Conservation (phyloP, 2,113 vertebrate genomes). For the Noturus placidus region DNA sequence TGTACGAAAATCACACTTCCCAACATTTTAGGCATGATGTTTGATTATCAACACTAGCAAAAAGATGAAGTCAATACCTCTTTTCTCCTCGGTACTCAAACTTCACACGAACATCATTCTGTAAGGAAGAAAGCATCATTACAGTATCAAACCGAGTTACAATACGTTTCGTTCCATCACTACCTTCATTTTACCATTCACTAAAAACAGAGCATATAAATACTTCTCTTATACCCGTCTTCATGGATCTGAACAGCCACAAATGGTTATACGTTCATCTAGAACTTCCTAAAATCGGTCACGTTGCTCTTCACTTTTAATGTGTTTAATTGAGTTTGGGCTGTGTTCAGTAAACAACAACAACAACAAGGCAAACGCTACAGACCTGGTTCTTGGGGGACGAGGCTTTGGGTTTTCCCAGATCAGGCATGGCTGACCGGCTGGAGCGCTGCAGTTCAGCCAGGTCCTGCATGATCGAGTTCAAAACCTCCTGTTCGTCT, state of each 20-base stretch:
- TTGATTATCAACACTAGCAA: not conserved
- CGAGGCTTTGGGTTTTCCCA: conserved; percentile 84
- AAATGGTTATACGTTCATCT: not conserved
- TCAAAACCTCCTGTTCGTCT: conserved; percentile 96
- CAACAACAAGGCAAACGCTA: conserved; percentile 1
- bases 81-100: conserved; percentile 98
- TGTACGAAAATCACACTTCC: not conserved
- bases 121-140: conserved; percentile 53
- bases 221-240: not conserved
- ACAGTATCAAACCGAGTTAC: not conserved
- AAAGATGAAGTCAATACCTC: conserved; percentile 74
- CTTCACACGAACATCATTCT: conserved; percentile 97
- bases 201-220: not conserved
- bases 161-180: not conserved
- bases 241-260: not conserved
- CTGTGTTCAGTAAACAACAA: not conserved
- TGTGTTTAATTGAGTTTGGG: not conserved
- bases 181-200: conserved; percentile 7
- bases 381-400: conserved; percentile 96
- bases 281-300: conserved; percentile 6
- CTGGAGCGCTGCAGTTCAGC: conserved; percentile 94
- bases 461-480: conserved; percentile 99
- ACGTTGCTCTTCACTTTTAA: not conserved
- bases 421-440: conserved; percentile 85
- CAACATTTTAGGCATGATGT: not conserved